Percentiles rank a stretch among this genome's conserved stretches.
These are phyloP conservation scores for Dioctria linearis DNA, from an alignment of 2,888 invertebrate species.

Conservation along the genomic window DNA sequence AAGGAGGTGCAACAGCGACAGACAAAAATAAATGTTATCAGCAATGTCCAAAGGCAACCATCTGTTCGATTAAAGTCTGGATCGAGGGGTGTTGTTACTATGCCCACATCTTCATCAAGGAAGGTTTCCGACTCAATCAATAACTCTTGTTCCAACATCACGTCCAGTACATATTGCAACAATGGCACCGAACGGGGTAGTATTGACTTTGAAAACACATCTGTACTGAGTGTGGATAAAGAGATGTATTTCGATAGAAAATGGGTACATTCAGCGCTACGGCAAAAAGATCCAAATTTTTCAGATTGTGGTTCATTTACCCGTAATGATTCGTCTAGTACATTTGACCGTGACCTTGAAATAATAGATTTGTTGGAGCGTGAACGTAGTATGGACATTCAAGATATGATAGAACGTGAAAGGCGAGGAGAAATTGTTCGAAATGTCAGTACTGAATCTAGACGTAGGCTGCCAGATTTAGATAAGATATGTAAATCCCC, in stretches of 20 bases:
- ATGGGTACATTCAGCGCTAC: slow-evolving; percentile 60
- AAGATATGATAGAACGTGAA: slow-evolving; percentile 68
- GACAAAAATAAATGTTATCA: slow-evolving; percentile 49
- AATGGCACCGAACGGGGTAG: slow-evolving; percentile 61
- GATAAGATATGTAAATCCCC: slow-evolving; percentile 68
- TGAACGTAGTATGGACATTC: slow-evolving; percentile 70
- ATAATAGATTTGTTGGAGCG: slow-evolving; percentile 70
- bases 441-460: slow-evolving; percentile 62
- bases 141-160: slow-evolving; percentile 68
- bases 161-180: slow-evolving; percentile 68
- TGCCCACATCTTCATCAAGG: not conserved
- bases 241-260: slow-evolving; percentile 62
- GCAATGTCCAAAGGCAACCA: slow-evolving; percentile 13
- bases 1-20: slow-evolving; percentile 9
- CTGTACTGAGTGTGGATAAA: slow-evolving; percentile 56
- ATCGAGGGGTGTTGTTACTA: not conserved
- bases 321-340: slow-evolving; percentile 66
- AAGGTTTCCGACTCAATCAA: slow-evolving; percentile 63
- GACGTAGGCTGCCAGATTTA: slow-evolving; percentile 68
- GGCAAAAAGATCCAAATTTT: slow-evolving; percentile 66
- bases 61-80: not conserved
- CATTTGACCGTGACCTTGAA: slow-evolving; percentile 69
- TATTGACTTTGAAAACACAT: slow-evolving; percentile 57
- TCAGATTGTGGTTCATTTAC: slow-evolving; percentile 67
- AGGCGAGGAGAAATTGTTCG: slow-evolving; percentile 52